Evolutionary conservation across 2,888 invertebrate species (phyloP).

Genomic region (Drosophila formosana): DNA sequence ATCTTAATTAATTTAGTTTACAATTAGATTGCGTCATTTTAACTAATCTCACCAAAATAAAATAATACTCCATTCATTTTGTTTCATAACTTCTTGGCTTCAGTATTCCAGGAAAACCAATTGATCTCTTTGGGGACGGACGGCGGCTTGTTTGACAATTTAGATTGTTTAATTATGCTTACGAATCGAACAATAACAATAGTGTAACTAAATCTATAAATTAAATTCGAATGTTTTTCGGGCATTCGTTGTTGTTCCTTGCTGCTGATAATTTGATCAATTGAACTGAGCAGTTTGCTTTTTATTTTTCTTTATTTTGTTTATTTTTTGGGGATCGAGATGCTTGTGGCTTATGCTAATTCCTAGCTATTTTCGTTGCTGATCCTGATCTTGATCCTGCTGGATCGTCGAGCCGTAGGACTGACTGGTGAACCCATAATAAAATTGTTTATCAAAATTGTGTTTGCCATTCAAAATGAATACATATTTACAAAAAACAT

Average conservation of each 20-base stretch:
- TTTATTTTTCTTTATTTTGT: neutral
- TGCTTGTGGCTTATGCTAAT: slow-evolving; percentile 4
- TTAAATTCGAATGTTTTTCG: slow-evolving; percentile 14
- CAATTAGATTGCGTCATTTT: slow-evolving; percentile 67
- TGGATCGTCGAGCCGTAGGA: slow-evolving; percentile 6
- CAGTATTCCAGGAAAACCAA: slow-evolving; percentile 39
- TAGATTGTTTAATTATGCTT: slow-evolving; percentile 38
- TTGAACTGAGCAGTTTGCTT: slow-evolving; percentile 1
- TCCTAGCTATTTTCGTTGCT: slow-evolving; percentile 54
- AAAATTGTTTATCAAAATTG: slow-evolving; percentile 63
- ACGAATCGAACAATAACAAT: slow-evolving; percentile 34
- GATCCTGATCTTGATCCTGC: slow-evolving; percentile 20
- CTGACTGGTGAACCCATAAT: slow-evolving; percentile 40
- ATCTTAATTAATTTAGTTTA: slow-evolving; percentile 53
- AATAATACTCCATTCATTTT: slow-evolving; percentile 55
- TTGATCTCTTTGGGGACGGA: slow-evolving; percentile 63
- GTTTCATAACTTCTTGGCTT: slow-evolving; percentile 38
- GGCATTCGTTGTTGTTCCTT: slow-evolving; percentile 26
- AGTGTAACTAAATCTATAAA: slow-evolving; percentile 30
- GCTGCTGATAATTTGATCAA: neutral
- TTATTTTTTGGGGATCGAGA: neutral
- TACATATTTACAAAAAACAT: slow-evolving; percentile 47
- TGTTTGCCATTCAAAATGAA: slow-evolving; percentile 30
- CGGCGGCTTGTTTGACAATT: slow-evolving; percentile 52
- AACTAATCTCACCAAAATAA: slow-evolving; percentile 58